Base-by-base conservation (phyloP, 2,797 vertebrate species). In the Amniataba percoides region DNA sequence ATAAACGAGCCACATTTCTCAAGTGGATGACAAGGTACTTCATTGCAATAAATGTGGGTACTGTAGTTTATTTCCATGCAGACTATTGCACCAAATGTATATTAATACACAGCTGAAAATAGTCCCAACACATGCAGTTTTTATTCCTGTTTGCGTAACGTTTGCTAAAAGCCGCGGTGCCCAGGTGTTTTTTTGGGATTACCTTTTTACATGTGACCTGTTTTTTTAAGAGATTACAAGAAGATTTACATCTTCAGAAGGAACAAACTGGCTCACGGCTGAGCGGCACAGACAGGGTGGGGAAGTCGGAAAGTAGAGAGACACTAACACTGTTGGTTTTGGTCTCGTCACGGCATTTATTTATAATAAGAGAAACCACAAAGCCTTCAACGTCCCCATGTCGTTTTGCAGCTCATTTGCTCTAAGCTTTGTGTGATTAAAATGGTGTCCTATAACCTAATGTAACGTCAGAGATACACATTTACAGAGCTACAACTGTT, bases 371-470 rank as follows among this genome's bases (percentile, higher is more conserved):
- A 73, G 45, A 56, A 25, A 74, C 57, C 27, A 12, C 15, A 13
- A 36, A 14, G 21, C 27, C n/a, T 71, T 45, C 15, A 60, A 70
- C 21, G 48, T 19, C n/a, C 34, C 27, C 21, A 11, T 62, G 60
- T 64, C 53, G 51, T 58, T 74, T 65, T 75, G 7, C 49, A 58
- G 55, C 40, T 19, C 39, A 76, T 55, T 72, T 63, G 8, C 12
- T 65, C 2, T 15, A 40, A 77, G 25, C 45, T 63, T 57, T 78
- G 23, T 53, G 63, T 74, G 71, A 74, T 58, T 40, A 57, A 74
- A 74, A 64, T 4, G 4, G 56, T 74, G 56, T 48, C 64, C 49
- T 52, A 14, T 56, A 68, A 69, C 19, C n/a, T 34, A 31, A 34
- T n/a, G 13, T 56, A 60, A 67, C 2, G 11, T 57, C 19, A 58